Percentiles rank a stretch among this genome's conserved stretches.
Conservation (phyloP, 2,888 invertebrate species). For the Apantesis nais region DNA sequence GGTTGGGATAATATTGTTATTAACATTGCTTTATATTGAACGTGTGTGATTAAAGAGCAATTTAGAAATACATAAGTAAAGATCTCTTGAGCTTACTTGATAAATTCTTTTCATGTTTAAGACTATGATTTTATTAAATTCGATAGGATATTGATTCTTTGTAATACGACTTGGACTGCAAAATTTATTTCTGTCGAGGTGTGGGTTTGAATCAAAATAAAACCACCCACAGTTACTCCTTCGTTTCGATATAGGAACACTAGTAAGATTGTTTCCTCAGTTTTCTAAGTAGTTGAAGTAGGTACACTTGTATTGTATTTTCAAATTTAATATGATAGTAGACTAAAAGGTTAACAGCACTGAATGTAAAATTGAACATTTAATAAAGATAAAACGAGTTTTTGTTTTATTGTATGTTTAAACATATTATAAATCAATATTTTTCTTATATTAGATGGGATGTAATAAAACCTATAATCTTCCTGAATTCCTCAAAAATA, state of each 20-base stretch:
- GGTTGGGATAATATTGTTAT: slow-evolving; percentile 44
- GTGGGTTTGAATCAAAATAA: not conserved
- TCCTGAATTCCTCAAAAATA: too few species aligned
- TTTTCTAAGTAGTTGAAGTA: not conserved
- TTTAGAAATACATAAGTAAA: not conserved
- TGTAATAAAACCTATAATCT: too few species aligned
- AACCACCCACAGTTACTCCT: too few species aligned
- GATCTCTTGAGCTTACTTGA: not conserved
- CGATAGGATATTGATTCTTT: not conserved
- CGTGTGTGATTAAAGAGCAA: not conserved
- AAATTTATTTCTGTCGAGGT: not conserved
- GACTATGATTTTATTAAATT: not conserved
- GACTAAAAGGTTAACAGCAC: not conserved
- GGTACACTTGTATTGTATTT: too few species aligned
- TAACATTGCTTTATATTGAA: slow-evolving; percentile 31
- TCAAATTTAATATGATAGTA: not conserved
- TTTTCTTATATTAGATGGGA: not conserved
- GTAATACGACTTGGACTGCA: not conserved
- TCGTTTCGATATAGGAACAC: not conserved
- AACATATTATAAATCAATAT: not conserved
- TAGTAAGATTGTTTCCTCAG: not conserved
- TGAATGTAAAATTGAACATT: not conserved
- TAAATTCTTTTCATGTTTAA: not conserved
- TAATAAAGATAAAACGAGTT: not conserved
- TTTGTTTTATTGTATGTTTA: not conserved